These are phyloP conservation scores for Desmophyllum pertusum DNA, from an alignment of 92 coral and sea anemone genomes.

Conservation along the genomic window DNA sequence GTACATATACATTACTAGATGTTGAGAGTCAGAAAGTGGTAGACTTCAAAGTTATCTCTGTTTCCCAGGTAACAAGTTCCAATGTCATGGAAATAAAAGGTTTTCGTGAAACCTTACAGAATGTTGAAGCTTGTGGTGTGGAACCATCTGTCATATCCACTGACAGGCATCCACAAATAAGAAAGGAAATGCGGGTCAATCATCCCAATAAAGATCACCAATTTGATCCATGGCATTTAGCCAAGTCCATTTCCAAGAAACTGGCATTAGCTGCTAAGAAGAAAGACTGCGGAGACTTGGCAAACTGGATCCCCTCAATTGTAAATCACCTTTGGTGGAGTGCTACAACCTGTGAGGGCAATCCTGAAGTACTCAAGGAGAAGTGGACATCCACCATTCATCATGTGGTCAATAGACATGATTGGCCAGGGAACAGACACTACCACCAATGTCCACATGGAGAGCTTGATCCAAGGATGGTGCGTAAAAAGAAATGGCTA, in stretches of 20 bases:
- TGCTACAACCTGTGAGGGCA: slow-evolving; percentile 1
- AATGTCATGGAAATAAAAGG: no score
- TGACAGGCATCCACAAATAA: no score
- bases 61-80: no score
- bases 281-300: neutral
- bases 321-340: slow-evolving; percentile 34
- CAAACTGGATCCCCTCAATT: slow-evolving; percentile 17
- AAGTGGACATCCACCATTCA: slow-evolving; percentile 8
- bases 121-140: no score
- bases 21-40: no score
- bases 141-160: no score
- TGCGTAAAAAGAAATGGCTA: slow-evolving; percentile 19
- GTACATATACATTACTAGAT: no score
- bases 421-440: no score
- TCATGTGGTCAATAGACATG: no score
- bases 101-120: no score
- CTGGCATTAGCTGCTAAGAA: slow-evolving; percentile 23
- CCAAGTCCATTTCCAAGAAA: slow-evolving; percentile 27
- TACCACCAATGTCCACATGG: neutral
- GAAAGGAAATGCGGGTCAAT: no score
- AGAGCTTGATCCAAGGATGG: neutral
- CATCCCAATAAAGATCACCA: neutral
- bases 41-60: no score
- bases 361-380: neutral
- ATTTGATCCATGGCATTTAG: slow-evolving; percentile 39